Conservation (phyloP, 2,797 vertebrate genomes). For the Miichthys miiuy region DNA sequence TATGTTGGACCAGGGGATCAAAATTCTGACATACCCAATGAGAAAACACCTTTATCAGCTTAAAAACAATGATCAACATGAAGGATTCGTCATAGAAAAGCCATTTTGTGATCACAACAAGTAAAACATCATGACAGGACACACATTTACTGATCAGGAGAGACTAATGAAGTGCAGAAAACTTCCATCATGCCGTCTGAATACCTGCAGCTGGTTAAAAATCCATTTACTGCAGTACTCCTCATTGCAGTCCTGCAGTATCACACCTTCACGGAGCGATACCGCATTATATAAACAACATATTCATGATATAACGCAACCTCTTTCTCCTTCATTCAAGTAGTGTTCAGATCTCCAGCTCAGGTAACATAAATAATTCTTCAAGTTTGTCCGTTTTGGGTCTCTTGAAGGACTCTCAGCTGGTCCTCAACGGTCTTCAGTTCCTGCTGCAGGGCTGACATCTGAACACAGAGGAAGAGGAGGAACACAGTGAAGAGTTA, state of each 20-base stretch:
- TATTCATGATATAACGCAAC: background rate
- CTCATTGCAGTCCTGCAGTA: background rate
- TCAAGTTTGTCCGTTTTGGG: background rate
- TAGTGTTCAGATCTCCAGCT: background rate
- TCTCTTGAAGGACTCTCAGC: slow-evolving; percentile 64
- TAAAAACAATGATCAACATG: background rate
- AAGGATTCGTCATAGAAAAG: background rate
- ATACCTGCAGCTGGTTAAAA: slow-evolving; percentile 9
- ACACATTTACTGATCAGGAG: background rate
- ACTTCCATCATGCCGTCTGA: background rate
- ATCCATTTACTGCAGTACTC: background rate
- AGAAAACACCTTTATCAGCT: slow-evolving; percentile 1
- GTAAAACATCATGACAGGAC: background rate
- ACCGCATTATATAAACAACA: background rate
- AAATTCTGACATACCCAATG: background rate
- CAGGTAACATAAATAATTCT: slow-evolving; percentile 9
- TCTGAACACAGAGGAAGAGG: slow-evolving; percentile 58
- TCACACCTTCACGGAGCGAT: background rate
- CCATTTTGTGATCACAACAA: background rate
- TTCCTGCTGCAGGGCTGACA: slow-evolving; percentile 78
- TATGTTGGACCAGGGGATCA: too few species aligned
- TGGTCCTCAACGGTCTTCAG: slow-evolving; percentile 80
- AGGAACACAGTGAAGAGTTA: background rate
- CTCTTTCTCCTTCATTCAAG: background rate
- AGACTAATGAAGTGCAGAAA: background rate